These are phyloP conservation scores for Thamnophis elegans DNA, from an alignment of 2,797 vertebrate species.

Conservation along the genomic window DNA sequence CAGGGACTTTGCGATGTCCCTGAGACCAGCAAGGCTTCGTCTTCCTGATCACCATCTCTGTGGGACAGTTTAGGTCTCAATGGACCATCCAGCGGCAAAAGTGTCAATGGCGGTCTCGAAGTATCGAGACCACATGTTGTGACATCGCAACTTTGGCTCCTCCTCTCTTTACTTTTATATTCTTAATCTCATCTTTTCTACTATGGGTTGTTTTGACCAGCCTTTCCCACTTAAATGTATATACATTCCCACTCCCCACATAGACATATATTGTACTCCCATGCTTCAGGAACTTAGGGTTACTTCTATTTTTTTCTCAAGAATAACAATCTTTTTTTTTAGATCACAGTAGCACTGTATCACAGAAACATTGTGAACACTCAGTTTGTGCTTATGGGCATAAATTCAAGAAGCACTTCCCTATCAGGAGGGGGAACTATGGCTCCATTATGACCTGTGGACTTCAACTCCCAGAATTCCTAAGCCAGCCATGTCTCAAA, in stretches of 20 bases:
- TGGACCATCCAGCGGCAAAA: too few relatives aligned
- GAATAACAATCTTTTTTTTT: background rate
- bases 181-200: background rate
- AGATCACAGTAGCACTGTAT: background rate
- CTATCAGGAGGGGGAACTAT: too few relatives aligned
- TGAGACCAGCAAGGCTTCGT: too few relatives aligned
- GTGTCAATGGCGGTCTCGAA: too few relatives aligned
- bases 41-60: too few relatives aligned
- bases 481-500: too few relatives aligned
- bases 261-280: background rate
- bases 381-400: background rate
- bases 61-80: too few relatives aligned
- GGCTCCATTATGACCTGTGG: too few relatives aligned
- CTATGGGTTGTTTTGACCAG: background rate
- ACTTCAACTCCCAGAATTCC: too few relatives aligned
- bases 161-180: background rate
- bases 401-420: background rate
- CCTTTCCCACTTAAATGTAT: background rate
- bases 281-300: background rate
- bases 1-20: too few relatives aligned
- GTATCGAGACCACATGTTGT: too few relatives aligned
- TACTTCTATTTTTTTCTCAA: background rate
- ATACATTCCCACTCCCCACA: background rate
- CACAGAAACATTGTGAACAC: background rate
- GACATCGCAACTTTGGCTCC: too few relatives aligned